These are phyloP conservation scores for Drepana falcataria DNA, from an alignment of 2,888 invertebrate genomes.

Conservation along the genomic window DNA sequence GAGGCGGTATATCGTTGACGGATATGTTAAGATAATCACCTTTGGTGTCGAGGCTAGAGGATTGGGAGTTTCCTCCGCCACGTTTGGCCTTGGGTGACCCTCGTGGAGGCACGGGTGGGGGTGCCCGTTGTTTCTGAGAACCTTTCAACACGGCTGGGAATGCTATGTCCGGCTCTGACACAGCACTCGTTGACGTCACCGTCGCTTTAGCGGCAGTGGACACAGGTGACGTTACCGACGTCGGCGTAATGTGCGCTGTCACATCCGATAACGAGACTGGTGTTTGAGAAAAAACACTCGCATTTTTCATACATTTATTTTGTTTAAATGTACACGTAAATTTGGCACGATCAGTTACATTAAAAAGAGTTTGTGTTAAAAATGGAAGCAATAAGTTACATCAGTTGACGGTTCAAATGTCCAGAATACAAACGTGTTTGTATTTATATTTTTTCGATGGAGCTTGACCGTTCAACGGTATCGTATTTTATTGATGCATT, in stretches of 20 bases:
- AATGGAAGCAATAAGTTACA: constrained; percentile 50
- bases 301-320: constrained; percentile 20
- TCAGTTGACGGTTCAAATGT: constrained; percentile 36
- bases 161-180: constrained; percentile 75
- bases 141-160: constrained; percentile 89
- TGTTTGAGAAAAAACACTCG: constrained; percentile 28
- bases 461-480: constrained; percentile 69
- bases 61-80: constrained; percentile 62
- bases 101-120: constrained; percentile 93
- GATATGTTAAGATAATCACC: constrained; percentile 72
- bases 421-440: constrained; percentile 72
- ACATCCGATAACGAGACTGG: constrained; percentile 77
- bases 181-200: constrained; percentile 41
- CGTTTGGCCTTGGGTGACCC: constrained; percentile 85
- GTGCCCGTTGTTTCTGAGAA: constrained; percentile 85
- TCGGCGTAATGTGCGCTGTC: constrained; percentile 73
- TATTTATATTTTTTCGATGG: constrained; percentile 73
- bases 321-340: constrained; percentile 42
- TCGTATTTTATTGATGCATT: constrained; percentile 67
- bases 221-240: constrained; percentile 67
- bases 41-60: constrained; percentile 64
- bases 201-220: constrained; percentile 58
- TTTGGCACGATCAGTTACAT: constrained; percentile 49
- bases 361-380: constrained; percentile 49
- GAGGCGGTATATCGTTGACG: constrained; percentile 57